Conservation (phyloP, 1,140 invertebrate genomes). For the Coenobita brevimanus region DNA sequence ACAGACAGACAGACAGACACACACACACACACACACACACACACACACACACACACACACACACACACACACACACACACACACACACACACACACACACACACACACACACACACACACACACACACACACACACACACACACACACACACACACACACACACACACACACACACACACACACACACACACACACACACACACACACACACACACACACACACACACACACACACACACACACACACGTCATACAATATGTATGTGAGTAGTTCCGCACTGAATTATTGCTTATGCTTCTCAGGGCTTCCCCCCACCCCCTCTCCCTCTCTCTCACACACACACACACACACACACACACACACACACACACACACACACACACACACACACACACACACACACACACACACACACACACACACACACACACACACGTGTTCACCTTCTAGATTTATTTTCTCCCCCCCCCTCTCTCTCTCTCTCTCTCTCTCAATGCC, state of each 20-base stretch:
- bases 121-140: not conserved
- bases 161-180: too few species aligned
- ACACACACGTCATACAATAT: not conserved
- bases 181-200: not conserved
- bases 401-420: constrained; percentile 13
- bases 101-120: too few species aligned
- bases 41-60: too few species aligned
- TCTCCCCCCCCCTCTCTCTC: not conserved
- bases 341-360: too few species aligned
- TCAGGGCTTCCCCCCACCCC: too few species aligned
- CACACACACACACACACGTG: not conserved
- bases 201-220: not conserved
- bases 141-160: not conserved
- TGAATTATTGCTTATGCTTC: too few species aligned
- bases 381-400: constrained; percentile 22
- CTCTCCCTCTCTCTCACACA: too few species aligned
- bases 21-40: too few species aligned
- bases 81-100: too few species aligned
- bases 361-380: not conserved
- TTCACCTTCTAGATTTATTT: not conserved
- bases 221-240: not conserved
- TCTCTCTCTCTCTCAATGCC: not conserved
- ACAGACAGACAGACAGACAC: too few species aligned
- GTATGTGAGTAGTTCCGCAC: too few species aligned
- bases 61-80: too few species aligned